phyloP scores from a whole-genome alignment of 2,888 invertebrate species.

The Eurois occulta region DNA sequence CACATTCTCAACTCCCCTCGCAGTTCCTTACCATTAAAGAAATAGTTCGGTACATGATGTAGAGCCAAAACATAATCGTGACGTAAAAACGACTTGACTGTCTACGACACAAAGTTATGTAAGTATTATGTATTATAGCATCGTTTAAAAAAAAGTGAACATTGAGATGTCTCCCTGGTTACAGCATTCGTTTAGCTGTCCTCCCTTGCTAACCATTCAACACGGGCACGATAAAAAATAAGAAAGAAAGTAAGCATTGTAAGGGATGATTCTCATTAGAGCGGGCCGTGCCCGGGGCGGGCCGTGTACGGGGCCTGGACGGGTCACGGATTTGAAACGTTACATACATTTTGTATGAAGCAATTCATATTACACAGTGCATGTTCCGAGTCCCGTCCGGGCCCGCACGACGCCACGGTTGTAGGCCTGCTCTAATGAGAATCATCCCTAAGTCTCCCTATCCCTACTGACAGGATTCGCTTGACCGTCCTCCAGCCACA shows the following conservation, averaged over 20 bases:
- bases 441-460: too few relatives aligned
- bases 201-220: neutral
- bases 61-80: neutral
- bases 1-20: neutral
- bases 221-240: neutral
- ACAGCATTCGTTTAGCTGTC: neutral
- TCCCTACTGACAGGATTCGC: conserved; percentile 52
- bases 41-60: neutral
- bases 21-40: neutral
- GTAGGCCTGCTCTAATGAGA: too few relatives aligned
- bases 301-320: too few relatives aligned
- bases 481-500: conserved; percentile 64
- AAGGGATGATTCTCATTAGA: too few relatives aligned
- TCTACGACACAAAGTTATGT: neutral
- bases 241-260: conserved; percentile 40
- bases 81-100: neutral
- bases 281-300: too few relatives aligned
- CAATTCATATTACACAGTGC: too few relatives aligned
- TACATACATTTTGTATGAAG: too few relatives aligned
- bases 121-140: neutral
- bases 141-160: neutral
- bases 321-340: too few relatives aligned
- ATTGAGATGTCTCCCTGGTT: neutral
- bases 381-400: too few relatives aligned
- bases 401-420: too few relatives aligned